phyloP scores from a whole-genome alignment of 2,888 invertebrate genomes.

The Ernsta delagoae region DNA sequence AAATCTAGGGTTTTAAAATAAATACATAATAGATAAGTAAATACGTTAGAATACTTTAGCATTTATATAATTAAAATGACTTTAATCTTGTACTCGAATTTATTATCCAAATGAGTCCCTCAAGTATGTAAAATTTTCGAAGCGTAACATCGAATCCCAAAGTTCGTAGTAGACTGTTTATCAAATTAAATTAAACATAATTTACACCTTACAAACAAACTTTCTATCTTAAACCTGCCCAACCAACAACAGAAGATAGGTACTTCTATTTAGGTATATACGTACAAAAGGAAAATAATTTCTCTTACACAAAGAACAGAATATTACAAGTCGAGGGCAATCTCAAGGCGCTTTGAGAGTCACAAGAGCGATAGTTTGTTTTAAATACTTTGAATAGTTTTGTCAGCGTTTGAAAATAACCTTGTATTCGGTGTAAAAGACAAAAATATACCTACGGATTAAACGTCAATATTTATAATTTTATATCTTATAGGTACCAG shows the following conservation, averaged over 20 bases:
- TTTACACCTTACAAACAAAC: conserved; percentile 1
- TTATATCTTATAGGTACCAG: no score
- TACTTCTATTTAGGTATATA: no score
- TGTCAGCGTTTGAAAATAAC: not conserved
- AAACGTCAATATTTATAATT: not conserved
- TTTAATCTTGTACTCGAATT: no score
- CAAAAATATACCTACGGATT: not conserved
- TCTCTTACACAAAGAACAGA: conserved; percentile 22
- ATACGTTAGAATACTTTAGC: no score
- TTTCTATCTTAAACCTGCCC: not conserved
- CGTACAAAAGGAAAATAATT: conserved; percentile 27
- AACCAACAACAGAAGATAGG: not conserved
- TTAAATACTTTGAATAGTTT: not conserved
- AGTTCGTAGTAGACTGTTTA: not conserved
- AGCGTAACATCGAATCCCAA: not conserved
- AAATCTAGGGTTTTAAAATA: no score
- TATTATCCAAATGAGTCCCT: no score
- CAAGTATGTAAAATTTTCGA: not conserved
- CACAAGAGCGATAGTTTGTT: conserved; percentile 3
- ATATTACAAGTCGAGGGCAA: conserved; percentile 26
- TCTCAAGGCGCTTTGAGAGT: conserved; percentile 24
- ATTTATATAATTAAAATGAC: no score
- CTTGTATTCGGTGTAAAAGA: not conserved
- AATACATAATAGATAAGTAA: no score
- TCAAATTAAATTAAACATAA: not conserved